These are phyloP conservation scores for Mastomys natalensis DNA, from an alignment of 2,113 vertebrate species.

Conservation along the genomic window DNA sequence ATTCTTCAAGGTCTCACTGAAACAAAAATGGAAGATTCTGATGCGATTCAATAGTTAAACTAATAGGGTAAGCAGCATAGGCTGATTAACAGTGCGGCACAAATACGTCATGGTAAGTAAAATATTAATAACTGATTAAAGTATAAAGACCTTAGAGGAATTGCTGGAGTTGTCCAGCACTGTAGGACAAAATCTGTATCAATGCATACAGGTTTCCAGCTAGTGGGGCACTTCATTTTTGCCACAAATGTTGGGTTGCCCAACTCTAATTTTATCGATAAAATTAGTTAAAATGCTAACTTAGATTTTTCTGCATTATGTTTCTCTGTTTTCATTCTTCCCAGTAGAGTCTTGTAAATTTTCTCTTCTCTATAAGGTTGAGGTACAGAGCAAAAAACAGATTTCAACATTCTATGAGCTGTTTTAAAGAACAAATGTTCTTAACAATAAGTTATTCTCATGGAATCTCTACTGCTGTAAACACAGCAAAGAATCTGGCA, in stretches of 20 bases:
- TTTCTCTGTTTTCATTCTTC: not conserved
- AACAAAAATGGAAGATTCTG: constrained; percentile 12
- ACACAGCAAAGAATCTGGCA: not conserved
- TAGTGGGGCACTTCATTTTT: not conserved
- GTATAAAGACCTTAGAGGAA: not conserved
- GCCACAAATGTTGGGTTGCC: not conserved
- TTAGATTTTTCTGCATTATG: not conserved
- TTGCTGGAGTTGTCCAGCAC: not conserved
- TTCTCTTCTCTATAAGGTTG: not conserved
- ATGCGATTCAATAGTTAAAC: constrained; percentile 17
- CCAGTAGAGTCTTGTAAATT: not conserved
- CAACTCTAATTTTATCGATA: not conserved
- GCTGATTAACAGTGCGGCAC: constrained; percentile 17
- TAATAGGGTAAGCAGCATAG: not conserved
- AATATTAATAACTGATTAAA: not conserved
- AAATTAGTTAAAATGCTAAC: constrained; percentile 14
- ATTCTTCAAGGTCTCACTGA: constrained; percentile 69
- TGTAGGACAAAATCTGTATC: not conserved
- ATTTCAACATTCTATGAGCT: not conserved
- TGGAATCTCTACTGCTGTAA: not conserved
- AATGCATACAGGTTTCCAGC: not conserved
- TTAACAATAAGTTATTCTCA: not conserved
- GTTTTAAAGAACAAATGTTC: not conserved
- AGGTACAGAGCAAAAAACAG: not conserved
- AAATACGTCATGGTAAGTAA: not conserved